phyloP scores from a whole-genome alignment of 2,113 vertebrate species.

The Glaucidium brasilianum region DNA sequence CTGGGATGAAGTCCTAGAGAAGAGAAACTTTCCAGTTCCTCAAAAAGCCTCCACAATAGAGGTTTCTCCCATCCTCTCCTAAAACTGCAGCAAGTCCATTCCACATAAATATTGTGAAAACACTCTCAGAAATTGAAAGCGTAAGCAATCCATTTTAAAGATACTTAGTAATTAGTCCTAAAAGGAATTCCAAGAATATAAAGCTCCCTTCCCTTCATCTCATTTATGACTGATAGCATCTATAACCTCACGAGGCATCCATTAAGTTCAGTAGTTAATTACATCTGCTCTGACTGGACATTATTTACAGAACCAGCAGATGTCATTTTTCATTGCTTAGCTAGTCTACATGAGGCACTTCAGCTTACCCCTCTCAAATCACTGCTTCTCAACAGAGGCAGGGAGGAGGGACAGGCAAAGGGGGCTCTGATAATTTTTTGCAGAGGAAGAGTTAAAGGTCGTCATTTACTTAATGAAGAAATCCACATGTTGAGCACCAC shows the following conservation, averaged over 20 bases:
- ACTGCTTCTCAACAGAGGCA: neutral
- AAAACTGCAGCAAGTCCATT: neutral
- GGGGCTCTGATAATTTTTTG: neutral
- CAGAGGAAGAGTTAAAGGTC: neutral
- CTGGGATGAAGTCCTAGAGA: neutral
- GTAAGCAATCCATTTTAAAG: conserved; percentile 61
- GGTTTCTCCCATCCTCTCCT: neutral
- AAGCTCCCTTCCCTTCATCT: conserved; percentile 42
- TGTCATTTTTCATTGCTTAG: conserved; percentile 31
- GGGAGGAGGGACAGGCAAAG: neutral
- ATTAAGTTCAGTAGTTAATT: conserved; percentile 60
- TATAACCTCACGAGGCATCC: conserved; percentile 51
- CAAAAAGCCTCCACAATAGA: neutral
- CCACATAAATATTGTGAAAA: neutral
- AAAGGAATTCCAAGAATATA: conserved; percentile 57
- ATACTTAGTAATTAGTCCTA: conserved; percentile 59
- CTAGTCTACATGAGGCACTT: neutral
- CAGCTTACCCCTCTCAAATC: neutral
- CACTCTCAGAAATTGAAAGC: conserved; percentile 63
- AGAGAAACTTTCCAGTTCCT: neutral
- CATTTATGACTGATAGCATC: conserved; percentile 59
- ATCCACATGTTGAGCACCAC: neutral
- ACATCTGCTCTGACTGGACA: conserved; percentile 54
- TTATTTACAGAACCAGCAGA: conserved; percentile 58
- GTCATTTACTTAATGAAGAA: neutral